Evolutionary conservation across 2,113 vertebrate genomes (phyloP).

Genomic region (Glaucomys volans): DNA sequence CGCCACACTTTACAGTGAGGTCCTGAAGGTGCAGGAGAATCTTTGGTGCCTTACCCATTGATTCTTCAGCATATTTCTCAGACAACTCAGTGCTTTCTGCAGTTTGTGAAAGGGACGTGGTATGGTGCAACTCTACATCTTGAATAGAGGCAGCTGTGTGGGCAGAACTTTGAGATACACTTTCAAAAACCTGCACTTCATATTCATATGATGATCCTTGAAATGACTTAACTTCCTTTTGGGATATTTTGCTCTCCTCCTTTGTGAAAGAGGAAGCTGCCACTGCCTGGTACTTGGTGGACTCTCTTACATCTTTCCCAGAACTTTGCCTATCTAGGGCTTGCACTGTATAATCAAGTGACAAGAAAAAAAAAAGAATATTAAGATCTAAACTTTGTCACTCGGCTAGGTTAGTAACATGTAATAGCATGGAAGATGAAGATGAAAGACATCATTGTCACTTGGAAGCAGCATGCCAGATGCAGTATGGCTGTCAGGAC

Average conservation of each 20-base stretch:
- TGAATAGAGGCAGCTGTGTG: slow-evolving; percentile 76
- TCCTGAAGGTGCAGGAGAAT: slow-evolving; percentile 90
- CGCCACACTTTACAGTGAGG: slow-evolving; percentile 86
- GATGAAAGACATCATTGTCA: slow-evolving; percentile 75
- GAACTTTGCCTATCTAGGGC: slow-evolving; percentile 92
- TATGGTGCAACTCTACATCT: slow-evolving; percentile 71
- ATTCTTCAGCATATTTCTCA: slow-evolving; percentile 57
- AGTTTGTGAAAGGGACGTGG: slow-evolving; percentile 74
- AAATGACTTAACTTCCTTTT: slow-evolving; percentile 87
- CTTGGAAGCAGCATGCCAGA: slow-evolving; percentile 84
- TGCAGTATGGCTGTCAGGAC: slow-evolving; percentile 57
- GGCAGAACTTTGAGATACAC: slow-evolving; percentile 85
- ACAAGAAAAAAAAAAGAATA: slow-evolving; percentile 86
- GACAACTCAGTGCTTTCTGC: slow-evolving; percentile 71
- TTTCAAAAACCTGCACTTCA: slow-evolving; percentile 87
- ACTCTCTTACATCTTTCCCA: slow-evolving; percentile 88
- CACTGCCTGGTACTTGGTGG: slow-evolving; percentile 84
- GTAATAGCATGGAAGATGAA: slow-evolving; percentile 82
- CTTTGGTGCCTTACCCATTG: slow-evolving; percentile 73
- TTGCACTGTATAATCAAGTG: slow-evolving; percentile 91
- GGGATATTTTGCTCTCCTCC: slow-evolving; percentile 85
- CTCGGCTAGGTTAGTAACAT: slow-evolving; percentile 80
- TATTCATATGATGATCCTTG: slow-evolving; percentile 84
- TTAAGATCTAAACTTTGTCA: slow-evolving; percentile 84
- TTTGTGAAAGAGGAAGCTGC: slow-evolving; percentile 85